A percentile compares a stretch with the other conserved stretches of the same genome.
Evolutionary conservation across 2,113 vertebrate species (phyloP).

Genomic region (Vimba vimba): DNA sequence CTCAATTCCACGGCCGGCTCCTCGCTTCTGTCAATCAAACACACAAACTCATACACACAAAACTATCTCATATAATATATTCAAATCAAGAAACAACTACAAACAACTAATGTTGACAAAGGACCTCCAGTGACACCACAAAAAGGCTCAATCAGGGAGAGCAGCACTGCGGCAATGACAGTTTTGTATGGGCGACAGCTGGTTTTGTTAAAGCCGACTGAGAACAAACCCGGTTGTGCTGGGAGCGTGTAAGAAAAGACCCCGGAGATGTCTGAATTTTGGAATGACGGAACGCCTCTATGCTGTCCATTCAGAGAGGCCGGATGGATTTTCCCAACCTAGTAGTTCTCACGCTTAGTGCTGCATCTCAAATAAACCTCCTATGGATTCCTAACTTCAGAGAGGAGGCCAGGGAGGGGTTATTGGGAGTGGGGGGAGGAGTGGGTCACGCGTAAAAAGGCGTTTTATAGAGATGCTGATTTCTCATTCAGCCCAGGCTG

Average conservation of each 20-base stretch:
- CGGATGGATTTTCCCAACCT: conserved; percentile 68
- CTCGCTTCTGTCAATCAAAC: conserved; percentile 28
- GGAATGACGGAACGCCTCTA: conserved; percentile 56
- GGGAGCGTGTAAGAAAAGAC: conserved; percentile 62
- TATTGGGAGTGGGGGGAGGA: conserved; percentile 28
- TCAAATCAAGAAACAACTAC: conserved; percentile 54
- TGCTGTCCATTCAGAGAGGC: conserved; percentile 67
- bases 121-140: conserved; percentile 52
- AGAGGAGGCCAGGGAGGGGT: conserved; percentile 60
- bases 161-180: conserved; percentile 57
- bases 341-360: conserved; percentile 72
- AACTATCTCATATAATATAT: conserved; percentile 60
- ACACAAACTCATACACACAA: conserved; percentile 24
- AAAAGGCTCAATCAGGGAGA: conserved; percentile 60
- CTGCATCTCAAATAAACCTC: conserved; percentile 74
- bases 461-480: conserved; percentile 81
- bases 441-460: conserved; percentile 59
- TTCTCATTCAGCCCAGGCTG: conserved; percentile 73
- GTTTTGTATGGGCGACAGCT: conserved; percentile 62
- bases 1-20: conserved; percentile 48
- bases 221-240: conserved; percentile 58
- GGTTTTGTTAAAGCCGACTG: conserved; percentile 59
- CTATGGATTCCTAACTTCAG: conserved; percentile 74
- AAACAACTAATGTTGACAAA: conserved; percentile 45
- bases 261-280: conserved; percentile 62